Evolutionary conservation across 2,888 invertebrate species (phyloP).

Genomic region (Flexamia atlantica): DNA sequence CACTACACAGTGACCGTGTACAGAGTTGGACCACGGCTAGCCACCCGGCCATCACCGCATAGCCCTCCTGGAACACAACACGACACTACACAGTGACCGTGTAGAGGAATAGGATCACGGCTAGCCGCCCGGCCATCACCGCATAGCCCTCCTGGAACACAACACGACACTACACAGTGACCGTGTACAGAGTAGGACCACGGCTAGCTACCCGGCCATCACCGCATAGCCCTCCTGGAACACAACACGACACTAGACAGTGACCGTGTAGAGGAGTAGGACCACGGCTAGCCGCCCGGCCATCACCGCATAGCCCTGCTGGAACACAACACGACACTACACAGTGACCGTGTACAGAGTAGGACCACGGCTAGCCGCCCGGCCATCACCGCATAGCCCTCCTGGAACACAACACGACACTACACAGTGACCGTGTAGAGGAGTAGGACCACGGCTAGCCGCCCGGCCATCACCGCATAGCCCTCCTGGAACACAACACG

Average conservation of each 20-base stretch:
- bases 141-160: slow-evolving; percentile 85
- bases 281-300: too few relatives aligned
- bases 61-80: too few relatives aligned
- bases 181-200: slow-evolving; percentile 75
- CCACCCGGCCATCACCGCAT: neutral
- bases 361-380: neutral
- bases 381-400: too few relatives aligned
- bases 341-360: neutral
- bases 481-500: neutral
- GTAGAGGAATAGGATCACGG: slow-evolving; percentile 75
- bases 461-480: neutral
- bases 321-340: too few relatives aligned
- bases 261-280: slow-evolving; percentile 55
- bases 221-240: neutral
- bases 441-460: too few relatives aligned
- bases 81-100: too few relatives aligned
- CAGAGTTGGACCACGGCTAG: too few relatives aligned
- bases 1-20: neutral
- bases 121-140: slow-evolving; percentile 77
- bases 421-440: neutral
- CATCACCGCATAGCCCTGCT: slow-evolving; percentile 51
- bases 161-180: too few relatives aligned
- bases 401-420: too few relatives aligned
- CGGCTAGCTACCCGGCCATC: slow-evolving; percentile 57
- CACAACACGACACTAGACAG: too few relatives aligned